A percentile compares a stretch with the other conserved stretches of the same genome.
These are phyloP conservation scores for Gobiocypris rarus DNA, from an alignment of 2,113 vertebrate species.

Conservation along the genomic window DNA sequence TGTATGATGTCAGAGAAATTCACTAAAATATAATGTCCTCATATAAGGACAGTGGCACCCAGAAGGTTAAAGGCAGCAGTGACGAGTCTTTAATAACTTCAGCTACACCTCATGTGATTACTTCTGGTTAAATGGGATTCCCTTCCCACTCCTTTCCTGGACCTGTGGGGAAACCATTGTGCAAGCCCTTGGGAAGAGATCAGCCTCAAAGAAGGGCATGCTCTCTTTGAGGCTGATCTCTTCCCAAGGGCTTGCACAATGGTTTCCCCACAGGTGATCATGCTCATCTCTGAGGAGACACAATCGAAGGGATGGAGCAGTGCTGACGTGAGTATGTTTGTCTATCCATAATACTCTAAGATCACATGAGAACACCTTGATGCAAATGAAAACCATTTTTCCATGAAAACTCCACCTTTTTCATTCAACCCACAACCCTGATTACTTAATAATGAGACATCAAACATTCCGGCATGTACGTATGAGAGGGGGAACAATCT, in stretches of 20 bases:
- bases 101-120: neutral
- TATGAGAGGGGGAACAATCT: neutral
- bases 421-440: neutral
- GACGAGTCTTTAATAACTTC: neutral
- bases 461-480: neutral
- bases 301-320: neutral
- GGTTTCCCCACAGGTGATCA: too few relatives aligned
- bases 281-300: neutral
- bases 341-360: neutral
- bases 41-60: too few relatives aligned
- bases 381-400: neutral
- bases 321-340: neutral
- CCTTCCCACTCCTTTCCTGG: neutral
- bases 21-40: too few relatives aligned
- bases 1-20: too few relatives aligned
- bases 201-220: neutral
- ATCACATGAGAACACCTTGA: neutral
- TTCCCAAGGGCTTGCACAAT: too few relatives aligned
- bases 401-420: neutral
- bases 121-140: neutral
- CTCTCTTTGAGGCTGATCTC: too few relatives aligned
- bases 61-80: neutral
- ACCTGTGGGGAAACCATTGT: neutral
- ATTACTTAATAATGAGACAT: neutral
- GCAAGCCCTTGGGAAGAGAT: neutral